Conservation (phyloP, 2,888 invertebrate genomes). For the Spodoptera picta region DNA sequence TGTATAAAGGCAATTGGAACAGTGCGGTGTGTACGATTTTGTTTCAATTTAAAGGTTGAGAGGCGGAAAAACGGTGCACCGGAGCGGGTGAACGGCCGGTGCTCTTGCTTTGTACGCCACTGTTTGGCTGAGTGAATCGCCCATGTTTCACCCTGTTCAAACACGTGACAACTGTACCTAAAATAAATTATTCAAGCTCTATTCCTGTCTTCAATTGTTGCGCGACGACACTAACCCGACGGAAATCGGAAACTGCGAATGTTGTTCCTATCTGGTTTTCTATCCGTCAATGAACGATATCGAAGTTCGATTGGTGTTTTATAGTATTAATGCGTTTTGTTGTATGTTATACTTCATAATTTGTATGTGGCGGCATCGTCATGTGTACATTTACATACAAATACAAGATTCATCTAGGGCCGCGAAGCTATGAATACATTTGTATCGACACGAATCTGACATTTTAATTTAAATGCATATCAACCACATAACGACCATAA, state of each 20-base stretch:
- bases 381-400: constrained; percentile 6
- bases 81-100: constrained; percentile 74
- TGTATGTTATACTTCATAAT: too few relatives aligned
- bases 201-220: constrained; percentile 56
- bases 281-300: background rate
- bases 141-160: constrained; percentile 58
- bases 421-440: constrained; percentile 38
- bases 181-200: constrained; percentile 64
- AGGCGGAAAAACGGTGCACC: constrained; percentile 77
- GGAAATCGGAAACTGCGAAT: constrained; percentile 32
- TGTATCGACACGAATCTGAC: constrained; percentile 19
- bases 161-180: constrained; percentile 60
- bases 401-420: constrained; percentile 17
- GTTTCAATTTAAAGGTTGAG: constrained; percentile 82
- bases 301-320: background rate
- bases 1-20: constrained; percentile 63
- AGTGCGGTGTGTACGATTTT: constrained; percentile 72
- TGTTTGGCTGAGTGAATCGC: constrained; percentile 76
- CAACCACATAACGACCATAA: constrained; percentile 19
- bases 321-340: too few relatives aligned
- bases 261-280: constrained; percentile 12
- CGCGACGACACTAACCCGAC: constrained; percentile 29
- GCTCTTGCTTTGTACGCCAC: constrained; percentile 77
- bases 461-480: constrained; percentile 37
- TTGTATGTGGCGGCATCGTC: constrained; percentile 6